Evolutionary conservation across 2,888 invertebrate genomes (phyloP).

Genomic region (Doris montereyensis): DNA sequence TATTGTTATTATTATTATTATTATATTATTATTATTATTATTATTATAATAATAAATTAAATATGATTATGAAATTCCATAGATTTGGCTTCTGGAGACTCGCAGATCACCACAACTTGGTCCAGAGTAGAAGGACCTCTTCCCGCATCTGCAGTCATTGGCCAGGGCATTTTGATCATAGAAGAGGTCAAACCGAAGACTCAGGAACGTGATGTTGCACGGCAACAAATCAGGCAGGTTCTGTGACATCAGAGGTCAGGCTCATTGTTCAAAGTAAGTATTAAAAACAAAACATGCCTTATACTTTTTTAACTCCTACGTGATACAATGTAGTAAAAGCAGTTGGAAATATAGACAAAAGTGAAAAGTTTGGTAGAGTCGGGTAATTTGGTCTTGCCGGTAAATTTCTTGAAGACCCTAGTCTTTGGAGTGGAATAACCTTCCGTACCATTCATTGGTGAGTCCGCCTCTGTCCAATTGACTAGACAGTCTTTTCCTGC

Average conservation of each 20-base stretch:
- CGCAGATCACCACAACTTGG: constrained; percentile 77
- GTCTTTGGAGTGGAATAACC: too few relatives aligned
- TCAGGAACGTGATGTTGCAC: constrained; percentile 82
- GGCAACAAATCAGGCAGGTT: constrained; percentile 76
- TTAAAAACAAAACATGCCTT: too few relatives aligned
- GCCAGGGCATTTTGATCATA: constrained; percentile 78
- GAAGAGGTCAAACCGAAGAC: constrained; percentile 77
- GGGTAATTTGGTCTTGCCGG: too few relatives aligned
- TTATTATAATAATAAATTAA: neutral
- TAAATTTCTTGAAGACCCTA: too few relatives aligned
- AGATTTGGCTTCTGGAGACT: constrained; percentile 49
- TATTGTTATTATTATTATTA: neutral
- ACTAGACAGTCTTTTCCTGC: too few relatives aligned
- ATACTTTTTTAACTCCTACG: too few relatives aligned
- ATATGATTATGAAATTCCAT: too few relatives aligned
- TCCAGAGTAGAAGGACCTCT: constrained; percentile 75
- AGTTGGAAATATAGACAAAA: too few relatives aligned
- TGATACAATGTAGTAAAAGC: too few relatives aligned
- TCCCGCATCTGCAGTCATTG: constrained; percentile 70
- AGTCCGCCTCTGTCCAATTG: too few relatives aligned
- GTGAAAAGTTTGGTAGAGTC: too few relatives aligned
- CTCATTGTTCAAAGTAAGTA: constrained; percentile 62
- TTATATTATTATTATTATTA: neutral
- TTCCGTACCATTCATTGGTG: too few relatives aligned
- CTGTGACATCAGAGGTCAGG: constrained; percentile 76